Conservation (phyloP, 2,888 invertebrate species). For the Theodoxus fluviatilis region DNA sequence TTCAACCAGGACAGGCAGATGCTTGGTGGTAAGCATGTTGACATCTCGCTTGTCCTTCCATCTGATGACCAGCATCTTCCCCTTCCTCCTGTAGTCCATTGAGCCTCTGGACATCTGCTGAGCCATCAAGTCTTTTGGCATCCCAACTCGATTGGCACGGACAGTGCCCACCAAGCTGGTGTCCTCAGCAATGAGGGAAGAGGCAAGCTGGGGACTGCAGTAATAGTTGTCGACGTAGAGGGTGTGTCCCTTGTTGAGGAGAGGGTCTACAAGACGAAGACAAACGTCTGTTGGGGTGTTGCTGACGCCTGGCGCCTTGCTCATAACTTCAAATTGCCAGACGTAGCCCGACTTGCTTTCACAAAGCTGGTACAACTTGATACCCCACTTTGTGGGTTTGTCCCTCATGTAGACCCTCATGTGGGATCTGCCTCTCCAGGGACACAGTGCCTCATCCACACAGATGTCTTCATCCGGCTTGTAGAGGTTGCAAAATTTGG, state of each 20-base stretch:
- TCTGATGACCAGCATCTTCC: neutral
- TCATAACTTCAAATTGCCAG: neutral
- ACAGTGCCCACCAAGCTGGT: conserved; percentile 27
- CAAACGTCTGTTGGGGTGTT: conserved; percentile 20
- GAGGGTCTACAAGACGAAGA: conserved; percentile 12
- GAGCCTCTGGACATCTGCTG: neutral
- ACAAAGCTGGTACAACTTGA: conserved; percentile 17
- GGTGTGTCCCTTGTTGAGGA: neutral
- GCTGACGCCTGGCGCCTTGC: neutral
- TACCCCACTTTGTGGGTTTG: conserved; percentile 16
- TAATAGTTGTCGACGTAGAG: conserved; percentile 31
- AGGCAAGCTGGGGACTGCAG: conserved; percentile 20
- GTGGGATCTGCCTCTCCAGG: conserved; percentile 4
- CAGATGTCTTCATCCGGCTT: conserved; percentile 1
- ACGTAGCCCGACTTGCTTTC: conserved; percentile 15
- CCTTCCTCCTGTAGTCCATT: neutral
- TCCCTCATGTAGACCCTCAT: conserved; percentile 22
- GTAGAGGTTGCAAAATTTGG: neutral
- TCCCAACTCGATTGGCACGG: conserved; percentile 8
- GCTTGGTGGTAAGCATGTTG: conserved; percentile 15
- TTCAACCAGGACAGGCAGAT: neutral
- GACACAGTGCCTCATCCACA: conserved; percentile 22
- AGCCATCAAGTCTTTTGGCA: conserved; percentile 25
- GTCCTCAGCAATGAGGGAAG: neutral
- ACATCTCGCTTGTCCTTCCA: conserved; percentile 30